These are phyloP conservation scores for Drosophila gaucha DNA, from an alignment of 2,888 invertebrate species.

Conservation along the genomic window DNA sequence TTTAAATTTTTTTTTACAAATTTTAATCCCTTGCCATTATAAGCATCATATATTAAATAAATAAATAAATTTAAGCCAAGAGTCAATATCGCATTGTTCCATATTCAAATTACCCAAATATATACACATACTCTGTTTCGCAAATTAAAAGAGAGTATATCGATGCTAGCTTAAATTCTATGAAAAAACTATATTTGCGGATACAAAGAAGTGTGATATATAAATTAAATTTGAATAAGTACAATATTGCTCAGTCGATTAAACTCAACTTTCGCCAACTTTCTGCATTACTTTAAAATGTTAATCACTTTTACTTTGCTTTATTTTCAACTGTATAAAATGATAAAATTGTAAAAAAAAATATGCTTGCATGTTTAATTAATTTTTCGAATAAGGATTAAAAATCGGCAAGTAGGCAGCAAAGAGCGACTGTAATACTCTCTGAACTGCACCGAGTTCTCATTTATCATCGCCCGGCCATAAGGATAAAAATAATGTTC, in stretches of 20 bases:
- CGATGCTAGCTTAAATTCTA: too few species aligned
- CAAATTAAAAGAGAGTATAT: not conserved
- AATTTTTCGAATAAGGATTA: conserved; percentile 16
- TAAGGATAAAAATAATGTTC: conserved; percentile 31
- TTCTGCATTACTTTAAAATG: not conserved
- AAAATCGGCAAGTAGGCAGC: conserved; percentile 1
- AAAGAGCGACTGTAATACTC: not conserved
- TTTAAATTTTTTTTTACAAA: not conserved
- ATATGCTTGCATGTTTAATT: conserved; percentile 15
- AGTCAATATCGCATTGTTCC: not conserved
- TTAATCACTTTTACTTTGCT: not conserved
- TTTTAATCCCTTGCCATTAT: not conserved
- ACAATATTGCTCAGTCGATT: not conserved
- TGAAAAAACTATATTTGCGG: too few species aligned
- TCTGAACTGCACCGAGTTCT: conserved; percentile 12
- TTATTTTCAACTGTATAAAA: conserved; percentile 3
- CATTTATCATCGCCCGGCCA: conserved; percentile 45
- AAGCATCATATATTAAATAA: not conserved
- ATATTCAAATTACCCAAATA: not conserved
- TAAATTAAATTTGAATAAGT: too few species aligned
- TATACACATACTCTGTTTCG: not conserved
- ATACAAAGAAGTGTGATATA: too few species aligned
- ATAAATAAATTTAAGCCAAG: conserved; percentile 1
- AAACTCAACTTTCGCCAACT: too few species aligned
- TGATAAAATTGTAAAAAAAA: not conserved